phyloP scores from a whole-genome alignment of 2,888 invertebrate genomes.

The Acholoe squamosa region DNA sequence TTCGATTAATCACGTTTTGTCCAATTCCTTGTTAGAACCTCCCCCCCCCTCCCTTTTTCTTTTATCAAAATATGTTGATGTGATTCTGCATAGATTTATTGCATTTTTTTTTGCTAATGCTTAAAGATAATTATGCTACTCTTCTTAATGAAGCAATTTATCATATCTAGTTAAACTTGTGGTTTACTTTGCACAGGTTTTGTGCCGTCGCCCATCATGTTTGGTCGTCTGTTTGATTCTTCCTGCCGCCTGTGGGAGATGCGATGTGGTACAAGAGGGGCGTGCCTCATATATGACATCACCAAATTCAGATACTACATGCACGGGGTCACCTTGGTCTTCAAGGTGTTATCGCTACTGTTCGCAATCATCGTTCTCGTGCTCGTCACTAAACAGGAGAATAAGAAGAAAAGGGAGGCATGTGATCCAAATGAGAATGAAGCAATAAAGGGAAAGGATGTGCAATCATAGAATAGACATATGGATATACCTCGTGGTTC shows the following conservation, averaged over 20 bases:
- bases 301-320: conserved; percentile 44
- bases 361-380: conserved; percentile 57
- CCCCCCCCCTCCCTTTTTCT: too few relatives aligned
- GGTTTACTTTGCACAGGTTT: conserved; percentile 65
- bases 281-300: conserved; percentile 70
- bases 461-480: too few relatives aligned
- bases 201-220: conserved; percentile 69
- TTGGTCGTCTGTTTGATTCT: conserved; percentile 68
- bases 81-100: too few relatives aligned
- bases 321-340: conserved; percentile 66
- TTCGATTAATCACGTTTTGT: too few relatives aligned
- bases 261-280: conserved; percentile 63
- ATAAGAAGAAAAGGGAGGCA: neutral
- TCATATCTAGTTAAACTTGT: too few relatives aligned
- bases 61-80: too few relatives aligned
- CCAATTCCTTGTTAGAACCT: too few relatives aligned
- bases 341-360: conserved; percentile 57
- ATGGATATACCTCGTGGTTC: too few relatives aligned
- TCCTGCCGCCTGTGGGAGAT: conserved; percentile 70
- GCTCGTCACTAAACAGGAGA: conserved; percentile 17
- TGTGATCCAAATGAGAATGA: neutral
- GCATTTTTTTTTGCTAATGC: too few relatives aligned
- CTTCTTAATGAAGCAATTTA: too few relatives aligned
- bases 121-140: too few relatives aligned
- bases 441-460: neutral